These are phyloP conservation scores for Oncorhynchus kisutch DNA, from an alignment of 2,113 vertebrate genomes.

Conservation along the genomic window DNA sequence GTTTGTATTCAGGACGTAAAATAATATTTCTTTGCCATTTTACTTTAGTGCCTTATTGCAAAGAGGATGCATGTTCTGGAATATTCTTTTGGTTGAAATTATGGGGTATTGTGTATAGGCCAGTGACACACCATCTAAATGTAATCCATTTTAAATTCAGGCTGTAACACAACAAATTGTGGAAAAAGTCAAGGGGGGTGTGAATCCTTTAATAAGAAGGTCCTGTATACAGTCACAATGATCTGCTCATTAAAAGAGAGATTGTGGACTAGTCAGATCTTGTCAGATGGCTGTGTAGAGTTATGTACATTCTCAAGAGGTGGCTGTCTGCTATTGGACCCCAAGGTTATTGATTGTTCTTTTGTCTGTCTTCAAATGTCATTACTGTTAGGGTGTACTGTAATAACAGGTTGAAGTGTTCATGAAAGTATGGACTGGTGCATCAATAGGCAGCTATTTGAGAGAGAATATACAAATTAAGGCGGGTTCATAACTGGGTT, in stretches of 20 bases:
- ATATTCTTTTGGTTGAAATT: too few species aligned
- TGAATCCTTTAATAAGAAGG: too few species aligned
- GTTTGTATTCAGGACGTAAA: too few species aligned
- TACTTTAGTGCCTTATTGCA: too few species aligned
- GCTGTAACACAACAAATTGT: too few species aligned
- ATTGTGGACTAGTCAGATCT: slow-evolving; percentile 33
- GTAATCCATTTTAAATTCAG: too few species aligned
- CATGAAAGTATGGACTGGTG: neutral
- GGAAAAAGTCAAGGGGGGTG: too few species aligned
- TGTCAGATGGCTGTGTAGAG: slow-evolving; percentile 16
- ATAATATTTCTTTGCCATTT: too few species aligned
- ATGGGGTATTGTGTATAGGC: too few species aligned
- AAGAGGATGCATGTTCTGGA: too few species aligned
- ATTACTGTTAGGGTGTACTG: neutral
- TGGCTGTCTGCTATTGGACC: neutral
- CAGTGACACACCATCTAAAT: too few species aligned
- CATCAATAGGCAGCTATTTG: neutral
- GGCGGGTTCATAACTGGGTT: too few species aligned
- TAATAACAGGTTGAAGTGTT: neutral
- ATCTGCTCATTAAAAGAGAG: slow-evolving; percentile 35
- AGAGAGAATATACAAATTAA: neutral
- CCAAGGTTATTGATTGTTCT: neutral
- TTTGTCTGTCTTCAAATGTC: neutral
- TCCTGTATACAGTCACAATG: slow-evolving; percentile 6
- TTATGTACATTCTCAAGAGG: slow-evolving; percentile 7